phyloP scores from a whole-genome alignment of 2,797 vertebrate species.

The Argyrosomus regius region DNA sequence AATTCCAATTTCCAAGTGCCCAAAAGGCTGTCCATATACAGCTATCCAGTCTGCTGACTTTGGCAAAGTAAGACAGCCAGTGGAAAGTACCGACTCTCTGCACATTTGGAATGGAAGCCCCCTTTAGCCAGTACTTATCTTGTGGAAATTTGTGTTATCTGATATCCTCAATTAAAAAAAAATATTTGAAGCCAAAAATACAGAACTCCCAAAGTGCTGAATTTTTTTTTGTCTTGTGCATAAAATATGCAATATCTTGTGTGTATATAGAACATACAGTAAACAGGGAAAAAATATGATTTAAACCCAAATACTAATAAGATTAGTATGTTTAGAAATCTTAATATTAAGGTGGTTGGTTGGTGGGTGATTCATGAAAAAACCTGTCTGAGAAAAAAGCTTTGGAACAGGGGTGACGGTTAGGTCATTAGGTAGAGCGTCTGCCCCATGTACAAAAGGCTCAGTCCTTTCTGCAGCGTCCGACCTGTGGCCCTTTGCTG shows the following conservation, averaged over 20 bases:
- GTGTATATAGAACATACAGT: background rate
- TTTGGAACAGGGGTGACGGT: too few relatives aligned
- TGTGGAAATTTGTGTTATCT: constrained; percentile 30
- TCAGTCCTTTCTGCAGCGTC: too few relatives aligned
- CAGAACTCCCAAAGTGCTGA: background rate
- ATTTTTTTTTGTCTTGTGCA: background rate
- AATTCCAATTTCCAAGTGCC: constrained; percentile 40
- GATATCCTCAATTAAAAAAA: constrained; percentile 4
- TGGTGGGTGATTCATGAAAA: background rate
- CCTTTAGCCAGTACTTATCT: constrained; percentile 28
- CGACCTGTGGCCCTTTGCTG: too few relatives aligned
- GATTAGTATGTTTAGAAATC: background rate
- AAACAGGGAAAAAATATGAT: background rate
- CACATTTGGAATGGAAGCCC: constrained; percentile 16
- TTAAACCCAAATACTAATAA: background rate
- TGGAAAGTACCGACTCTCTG: constrained; percentile 59
- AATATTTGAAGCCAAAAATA: constrained; percentile 1
- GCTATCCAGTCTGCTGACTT: constrained; percentile 62
- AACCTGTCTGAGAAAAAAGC: background rate
- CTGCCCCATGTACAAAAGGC: too few relatives aligned
- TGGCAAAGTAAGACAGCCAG: constrained; percentile 49
- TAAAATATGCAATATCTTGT: background rate
- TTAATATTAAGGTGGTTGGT: background rate
- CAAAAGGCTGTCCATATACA: constrained; percentile 28
- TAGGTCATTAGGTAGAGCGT: too few relatives aligned